These are phyloP conservation scores for Brenthis ino DNA, from an alignment of 2,888 invertebrate genomes.

Conservation along the genomic window DNA sequence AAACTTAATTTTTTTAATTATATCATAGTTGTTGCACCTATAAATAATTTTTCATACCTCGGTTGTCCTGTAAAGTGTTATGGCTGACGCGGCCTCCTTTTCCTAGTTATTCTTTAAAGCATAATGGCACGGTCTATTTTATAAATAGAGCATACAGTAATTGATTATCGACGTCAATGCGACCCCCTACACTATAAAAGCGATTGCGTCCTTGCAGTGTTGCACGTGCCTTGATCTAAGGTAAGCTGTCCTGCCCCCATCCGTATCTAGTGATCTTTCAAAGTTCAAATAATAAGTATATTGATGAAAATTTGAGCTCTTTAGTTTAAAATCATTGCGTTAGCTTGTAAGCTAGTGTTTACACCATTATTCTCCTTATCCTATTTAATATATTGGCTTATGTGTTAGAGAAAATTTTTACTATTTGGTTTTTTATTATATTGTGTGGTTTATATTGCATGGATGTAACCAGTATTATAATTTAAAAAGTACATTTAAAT, in stretches of 20 bases:
- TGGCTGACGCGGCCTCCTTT: not conserved
- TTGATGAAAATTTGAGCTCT: too few relatives aligned
- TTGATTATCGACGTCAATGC: conserved; percentile 8
- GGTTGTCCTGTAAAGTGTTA: conserved; percentile 3
- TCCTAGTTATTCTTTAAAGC: conserved; percentile 10
- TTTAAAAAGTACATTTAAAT: too few relatives aligned
- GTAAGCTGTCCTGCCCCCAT: not conserved
- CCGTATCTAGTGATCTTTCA: not conserved
- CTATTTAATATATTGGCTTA: too few relatives aligned
- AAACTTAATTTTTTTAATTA: too few relatives aligned
- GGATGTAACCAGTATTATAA: too few relatives aligned
- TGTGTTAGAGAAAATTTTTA: too few relatives aligned
- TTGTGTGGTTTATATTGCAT: too few relatives aligned
- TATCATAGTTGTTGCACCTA: not conserved
- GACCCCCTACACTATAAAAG: conserved; percentile 5
- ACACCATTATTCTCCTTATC: too few relatives aligned
- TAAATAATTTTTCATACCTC: conserved; percentile 10
- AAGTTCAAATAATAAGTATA: too few relatives aligned
- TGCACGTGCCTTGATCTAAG: conserved; percentile 2
- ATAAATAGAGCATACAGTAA: conserved; percentile 9
- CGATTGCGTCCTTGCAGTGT: not conserved
- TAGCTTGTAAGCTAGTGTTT: too few relatives aligned
- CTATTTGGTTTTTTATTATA: too few relatives aligned
- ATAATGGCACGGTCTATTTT: conserved; percentile 9
- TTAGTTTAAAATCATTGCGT: too few relatives aligned